Evolutionary conservation across 2,888 invertebrate species (phyloP), one percentile per base, ranked within the genome.

Genomic region (Phania funesta): DNA sequence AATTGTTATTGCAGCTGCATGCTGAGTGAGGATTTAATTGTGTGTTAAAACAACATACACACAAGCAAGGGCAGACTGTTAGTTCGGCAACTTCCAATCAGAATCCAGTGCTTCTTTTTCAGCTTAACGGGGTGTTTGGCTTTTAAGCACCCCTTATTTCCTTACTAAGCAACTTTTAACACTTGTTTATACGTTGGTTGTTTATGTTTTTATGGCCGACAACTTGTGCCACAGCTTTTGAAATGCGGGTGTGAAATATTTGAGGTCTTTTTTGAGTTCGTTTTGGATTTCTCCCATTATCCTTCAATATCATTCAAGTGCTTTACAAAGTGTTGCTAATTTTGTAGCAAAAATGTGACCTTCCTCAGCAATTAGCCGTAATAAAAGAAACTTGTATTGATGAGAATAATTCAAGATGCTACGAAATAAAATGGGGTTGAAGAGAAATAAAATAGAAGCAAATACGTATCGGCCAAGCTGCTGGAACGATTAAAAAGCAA

Each of bases 1-100:
- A 58, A 70, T 68, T 85, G 79, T 85, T 86, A 80, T 85, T 85
- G 84, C 86, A 86, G 86, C 86, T 86, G 86, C 85, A 81, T 84
- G 85, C 84, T 84, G 85, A 48, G n/a, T n/a, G 84, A 50, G 85
- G 24, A 75, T 70, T 82, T 78, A 82, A 82, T 82, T 82, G 78
- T 82, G 70, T 78, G 70, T 60, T 65, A 74, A 82, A 64, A 74
- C 18, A 82, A 74, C 35, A 70, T 16, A 71, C 56, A 80, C 9
- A 62, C 29, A 65, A 1, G 29, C 35, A 44, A 35, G 16, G 24
- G 5, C 32, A 29, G 32, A 24, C 26, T 26, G 26, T 9, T n/a
- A n/a, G 38, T 62, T 16, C 29, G 24, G n/a, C 52, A 76, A 41
- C 80, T 80, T 83, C 83, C 83, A 83, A 83, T 83, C 80, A 80